Evolutionary conservation across 1,140 invertebrate species (phyloP).

Genomic region (Microplitis mediator): DNA sequence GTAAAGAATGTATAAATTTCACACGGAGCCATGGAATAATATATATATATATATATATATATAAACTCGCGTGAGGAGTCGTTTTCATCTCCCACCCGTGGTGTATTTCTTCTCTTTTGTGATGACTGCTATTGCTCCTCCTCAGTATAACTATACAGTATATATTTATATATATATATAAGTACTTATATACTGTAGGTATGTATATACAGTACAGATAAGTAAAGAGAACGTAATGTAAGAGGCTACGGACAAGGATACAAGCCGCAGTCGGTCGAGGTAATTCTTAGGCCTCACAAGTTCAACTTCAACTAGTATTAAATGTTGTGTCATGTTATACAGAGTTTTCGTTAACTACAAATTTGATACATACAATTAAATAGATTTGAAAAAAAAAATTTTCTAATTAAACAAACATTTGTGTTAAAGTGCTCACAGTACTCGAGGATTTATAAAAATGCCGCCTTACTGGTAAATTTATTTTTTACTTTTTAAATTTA

Average conservation of each 20-base stretch:
- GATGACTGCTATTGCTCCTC: background rate
- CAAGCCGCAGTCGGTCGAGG: slow-evolving; percentile 21
- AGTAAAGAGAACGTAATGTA: background rate
- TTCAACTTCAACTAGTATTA: background rate
- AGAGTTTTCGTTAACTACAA: background rate
- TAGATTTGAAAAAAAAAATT: background rate
- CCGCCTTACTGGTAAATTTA: slow-evolving; percentile 58
- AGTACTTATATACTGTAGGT: no score
- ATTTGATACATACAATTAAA: background rate
- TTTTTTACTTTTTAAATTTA: background rate
- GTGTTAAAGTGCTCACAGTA: background rate
- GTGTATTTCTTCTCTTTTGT: background rate
- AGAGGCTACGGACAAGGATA: slow-evolving; percentile 14
- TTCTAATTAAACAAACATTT: background rate
- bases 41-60: no score
- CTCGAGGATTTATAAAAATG: slow-evolving; percentile 47
- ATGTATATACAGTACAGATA: no score
- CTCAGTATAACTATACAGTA: no score
- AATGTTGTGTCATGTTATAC: background rate
- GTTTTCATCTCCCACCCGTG: slow-evolving; percentile 16
- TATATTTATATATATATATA: no score
- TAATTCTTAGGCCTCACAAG: slow-evolving; percentile 18
- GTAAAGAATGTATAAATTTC: slow-evolving; percentile 13
- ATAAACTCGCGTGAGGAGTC: background rate
- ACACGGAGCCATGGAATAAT: slow-evolving; percentile 5